phyloP scores from a whole-genome alignment of 2,797 vertebrate species.

The Phrynocephalus vlangalii region DNA sequence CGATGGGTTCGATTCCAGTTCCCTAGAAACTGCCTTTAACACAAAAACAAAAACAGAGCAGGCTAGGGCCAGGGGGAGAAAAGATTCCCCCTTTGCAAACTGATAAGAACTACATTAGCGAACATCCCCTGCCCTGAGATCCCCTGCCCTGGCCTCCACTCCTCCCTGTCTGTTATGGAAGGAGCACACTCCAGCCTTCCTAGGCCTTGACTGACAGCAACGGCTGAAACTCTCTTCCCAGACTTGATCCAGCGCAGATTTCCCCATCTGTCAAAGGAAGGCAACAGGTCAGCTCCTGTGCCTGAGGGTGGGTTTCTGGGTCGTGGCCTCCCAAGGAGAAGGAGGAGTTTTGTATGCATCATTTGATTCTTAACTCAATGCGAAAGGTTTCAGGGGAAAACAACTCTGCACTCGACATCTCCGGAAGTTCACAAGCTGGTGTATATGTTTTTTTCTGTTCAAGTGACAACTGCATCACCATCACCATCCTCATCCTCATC shows the following conservation, averaged over 20 bases:
- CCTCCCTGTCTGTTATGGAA: not conserved
- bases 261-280: rapidly evolving
- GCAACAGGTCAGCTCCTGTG: not conserved
- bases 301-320: not conserved
- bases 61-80: too few relatives aligned
- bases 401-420: not conserved
- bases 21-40: not conserved
- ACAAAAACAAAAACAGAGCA: too few relatives aligned
- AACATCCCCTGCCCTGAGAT: not conserved
- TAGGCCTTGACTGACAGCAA: constrained; percentile 26
- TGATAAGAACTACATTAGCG: not conserved
- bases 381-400: constrained; percentile 8
- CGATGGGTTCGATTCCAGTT: not conserved
- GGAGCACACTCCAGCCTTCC: not conserved
- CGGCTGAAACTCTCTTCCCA: rapidly evolving
- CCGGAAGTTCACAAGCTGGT: not conserved
- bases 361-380: not conserved
- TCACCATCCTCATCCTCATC: too few relatives aligned
- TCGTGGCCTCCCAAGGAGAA: not conserved
- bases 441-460: too few relatives aligned
- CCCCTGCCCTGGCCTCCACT: not conserved
- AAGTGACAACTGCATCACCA: too few relatives aligned
- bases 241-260: not conserved
- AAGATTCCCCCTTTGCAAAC: not conserved
- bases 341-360: not conserved